Evolutionary conservation across 2,797 vertebrate genomes (phyloP), one percentile per base, ranked within the genome.

Genomic region (Pipistrellus kuhlii): DNA sequence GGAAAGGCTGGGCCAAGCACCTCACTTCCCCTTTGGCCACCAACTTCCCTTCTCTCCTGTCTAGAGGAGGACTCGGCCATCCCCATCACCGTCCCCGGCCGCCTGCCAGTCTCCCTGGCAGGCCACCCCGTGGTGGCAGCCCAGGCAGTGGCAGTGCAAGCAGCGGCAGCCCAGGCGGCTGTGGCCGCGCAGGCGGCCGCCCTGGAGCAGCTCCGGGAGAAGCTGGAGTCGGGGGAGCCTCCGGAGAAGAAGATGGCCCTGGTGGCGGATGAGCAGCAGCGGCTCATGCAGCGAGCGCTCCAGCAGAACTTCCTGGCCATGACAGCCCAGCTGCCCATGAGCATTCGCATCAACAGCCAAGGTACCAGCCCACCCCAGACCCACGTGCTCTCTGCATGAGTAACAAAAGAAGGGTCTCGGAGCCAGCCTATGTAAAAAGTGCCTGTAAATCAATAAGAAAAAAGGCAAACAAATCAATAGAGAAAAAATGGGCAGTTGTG

Each of bases 251-350:
- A 99, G 98, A 98, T 99, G 98, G 99, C 99, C 0, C 97, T 99
- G 93, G 98, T 99, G 0, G 96, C 98, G 0, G 99, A 99, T 1
- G 99, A 99, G 25, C 99, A 99, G 85, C 99, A 99, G 95, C 98
- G 99, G 38, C 97, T 99, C 68, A 98, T 99, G 97, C 99, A 99
- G 97, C 98, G 99, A 84, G 99, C 99, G 0, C 97, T 99, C 87
- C 99, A 99, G 98, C 99, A 99, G 97, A 99, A 99, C 98, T 98
- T 99, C 90, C 98, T 99, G 96, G 99, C 99, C 93, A 99, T 99
- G 99, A 99, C 98, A 0, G 98, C 99, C 4, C 99, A 99, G 98
- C 98, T 99, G 95, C 99, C 99, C 53, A 99, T 99, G 99, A 99
- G 99, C 98, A 99, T 99, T 96, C 99, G 99, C 83, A 99, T 99